These are phyloP conservation scores for Ailuropoda melanoleuca DNA, from an alignment of 2,113 vertebrate species.

Conservation along the genomic window DNA sequence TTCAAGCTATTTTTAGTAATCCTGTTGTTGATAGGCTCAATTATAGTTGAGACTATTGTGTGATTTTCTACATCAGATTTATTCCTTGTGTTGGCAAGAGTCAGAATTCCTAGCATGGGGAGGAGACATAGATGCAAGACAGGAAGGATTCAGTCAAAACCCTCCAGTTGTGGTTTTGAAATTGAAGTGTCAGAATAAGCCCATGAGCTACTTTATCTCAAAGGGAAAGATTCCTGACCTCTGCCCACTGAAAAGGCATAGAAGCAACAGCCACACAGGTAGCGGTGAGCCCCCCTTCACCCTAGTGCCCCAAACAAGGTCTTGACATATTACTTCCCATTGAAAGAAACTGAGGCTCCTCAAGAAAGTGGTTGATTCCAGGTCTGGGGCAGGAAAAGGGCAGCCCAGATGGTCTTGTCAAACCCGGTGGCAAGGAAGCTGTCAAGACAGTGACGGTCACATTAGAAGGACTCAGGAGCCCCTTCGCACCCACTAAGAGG, in stretches of 20 bases:
- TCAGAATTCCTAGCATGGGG: neutral
- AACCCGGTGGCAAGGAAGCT: rapidly evolving
- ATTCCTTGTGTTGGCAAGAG: neutral
- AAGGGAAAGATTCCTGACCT: neutral
- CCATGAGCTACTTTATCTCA: neutral
- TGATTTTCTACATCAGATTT: neutral
- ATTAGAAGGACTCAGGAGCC: neutral
- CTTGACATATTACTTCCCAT: neutral
- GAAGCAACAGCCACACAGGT: rapidly evolving
- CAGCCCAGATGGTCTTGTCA: no score
- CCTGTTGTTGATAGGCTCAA: neutral
- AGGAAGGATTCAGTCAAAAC: neutral
- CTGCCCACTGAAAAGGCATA: neutral
- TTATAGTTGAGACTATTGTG: neutral
- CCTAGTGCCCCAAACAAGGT: rapidly evolving
- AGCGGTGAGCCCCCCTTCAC: rapidly evolving
- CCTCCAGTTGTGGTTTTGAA: neutral
- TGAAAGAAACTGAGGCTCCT: neutral
- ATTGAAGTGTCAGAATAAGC: neutral
- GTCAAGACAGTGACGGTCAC: rapidly evolving
- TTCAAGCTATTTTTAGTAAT: neutral
- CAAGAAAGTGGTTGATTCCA: neutral
- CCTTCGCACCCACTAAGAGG: rapidly evolving
- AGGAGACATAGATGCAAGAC: neutral
- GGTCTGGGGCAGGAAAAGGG: neutral